A percentile compares a stretch with the other conserved stretches of the same genome.
Conservation (phyloP, 2,797 vertebrate species). For the Octomys mimax region DNA sequence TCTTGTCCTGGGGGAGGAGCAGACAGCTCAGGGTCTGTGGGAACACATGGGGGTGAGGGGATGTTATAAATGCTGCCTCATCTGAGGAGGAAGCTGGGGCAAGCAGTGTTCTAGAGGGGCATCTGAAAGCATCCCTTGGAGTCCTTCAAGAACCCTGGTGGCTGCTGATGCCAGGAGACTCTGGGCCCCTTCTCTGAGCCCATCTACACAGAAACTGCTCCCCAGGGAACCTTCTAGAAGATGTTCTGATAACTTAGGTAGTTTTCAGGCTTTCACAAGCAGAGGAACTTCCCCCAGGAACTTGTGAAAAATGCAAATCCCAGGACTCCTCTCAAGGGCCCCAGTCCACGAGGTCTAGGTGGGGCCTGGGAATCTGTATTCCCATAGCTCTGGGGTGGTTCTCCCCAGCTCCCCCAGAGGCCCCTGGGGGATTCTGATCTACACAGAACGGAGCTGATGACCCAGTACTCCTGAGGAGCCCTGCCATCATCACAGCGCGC, state of each 20-base stretch:
- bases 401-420: not conserved
- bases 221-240: not conserved
- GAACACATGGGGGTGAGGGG: not conserved
- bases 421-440: not conserved
- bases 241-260: not conserved
- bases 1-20: not conserved
- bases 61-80: fast-evolving
- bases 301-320: not conserved
- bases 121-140: not conserved
- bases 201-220: not conserved
- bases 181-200: not conserved
- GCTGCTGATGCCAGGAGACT: not conserved
- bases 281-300: not conserved
- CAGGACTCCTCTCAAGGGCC: not conserved
- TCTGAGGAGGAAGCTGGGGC: not conserved
- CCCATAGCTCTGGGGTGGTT: not conserved
- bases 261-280: not conserved
- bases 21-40: no score
- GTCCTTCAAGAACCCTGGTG: not conserved
- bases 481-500: not conserved
- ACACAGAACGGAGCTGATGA: not conserved
- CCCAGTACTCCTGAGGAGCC: not conserved
- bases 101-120: not conserved
- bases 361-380: not conserved
- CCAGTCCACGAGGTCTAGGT: not conserved